Evolutionary conservation across 1,140 invertebrate genomes (phyloP).

Genomic region (Drosophila rhopaloa): DNA sequence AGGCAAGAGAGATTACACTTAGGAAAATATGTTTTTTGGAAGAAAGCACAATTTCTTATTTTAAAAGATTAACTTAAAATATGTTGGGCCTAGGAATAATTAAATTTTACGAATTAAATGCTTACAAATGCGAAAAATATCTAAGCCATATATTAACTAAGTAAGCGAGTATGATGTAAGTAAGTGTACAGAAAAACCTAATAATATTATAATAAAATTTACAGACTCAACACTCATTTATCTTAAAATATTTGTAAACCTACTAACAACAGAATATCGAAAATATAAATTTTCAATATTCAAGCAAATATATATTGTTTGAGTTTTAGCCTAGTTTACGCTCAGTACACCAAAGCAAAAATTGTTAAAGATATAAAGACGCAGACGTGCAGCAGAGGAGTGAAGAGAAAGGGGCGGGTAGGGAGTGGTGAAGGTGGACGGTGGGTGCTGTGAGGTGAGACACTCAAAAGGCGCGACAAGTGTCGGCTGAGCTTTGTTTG

Average conservation of each 20-base stretch:
- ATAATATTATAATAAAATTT: no score
- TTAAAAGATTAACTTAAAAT: neutral
- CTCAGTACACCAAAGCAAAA: constrained; percentile 8
- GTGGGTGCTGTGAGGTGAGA: constrained; percentile 1
- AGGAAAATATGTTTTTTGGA: neutral
- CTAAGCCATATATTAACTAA: no score
- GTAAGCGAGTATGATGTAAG: no score
- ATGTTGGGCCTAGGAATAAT: neutral
- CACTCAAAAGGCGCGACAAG: constrained; percentile 55
- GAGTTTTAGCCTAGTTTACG: neutral
- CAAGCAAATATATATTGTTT: neutral
- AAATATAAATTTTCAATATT: no score
- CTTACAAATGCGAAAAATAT: no score
- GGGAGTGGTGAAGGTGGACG: neutral
- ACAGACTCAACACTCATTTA: no score
- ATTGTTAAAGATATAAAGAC: constrained; percentile 40
- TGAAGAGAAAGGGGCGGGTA: neutral
- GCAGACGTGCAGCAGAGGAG: constrained; percentile 26
- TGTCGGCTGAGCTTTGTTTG: constrained; percentile 57
- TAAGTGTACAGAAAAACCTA: no score
- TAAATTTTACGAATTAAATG: no score
- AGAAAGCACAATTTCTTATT: no score
- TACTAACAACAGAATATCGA: no score
- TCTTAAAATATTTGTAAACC: no score
- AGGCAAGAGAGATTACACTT: constrained; percentile 6